Evolutionary conservation across 37 sponge, comb jelly and placozoan genomes (phyloP), one percentile per base, ranked within the genome.

Genomic region (Ianthella basta): DNA sequence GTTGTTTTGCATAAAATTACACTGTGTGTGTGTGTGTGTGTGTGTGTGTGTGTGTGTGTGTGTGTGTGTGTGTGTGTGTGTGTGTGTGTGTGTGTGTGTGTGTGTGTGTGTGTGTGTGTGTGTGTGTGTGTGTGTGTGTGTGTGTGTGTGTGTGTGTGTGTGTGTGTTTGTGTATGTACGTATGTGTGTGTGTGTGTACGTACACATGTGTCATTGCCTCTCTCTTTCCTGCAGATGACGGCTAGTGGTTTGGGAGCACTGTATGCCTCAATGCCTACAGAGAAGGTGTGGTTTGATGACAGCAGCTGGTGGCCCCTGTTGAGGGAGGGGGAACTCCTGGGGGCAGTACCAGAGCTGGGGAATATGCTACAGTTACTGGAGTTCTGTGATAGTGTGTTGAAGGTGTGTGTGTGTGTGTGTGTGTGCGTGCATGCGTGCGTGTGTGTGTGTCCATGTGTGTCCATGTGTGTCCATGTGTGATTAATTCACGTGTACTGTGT

Each of bases 371-470:
- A 87, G 40, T 66, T 88, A 15, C 89, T 95, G 50, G 60, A 83
- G 39, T 95, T 92, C 79, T 92, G 93, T 56, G 92, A 95, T 60
- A 88, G 88, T 59, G 96, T 95, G 0, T 50, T 95, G 0, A 87
- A 95, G 91, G 96, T 95, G 56, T 50, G 80, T 79, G 53, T 13
- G 5, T 79, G 56, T 79, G 55, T 79, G 56, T 44, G 50, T 44
- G 8, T 8, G 6, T 44, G 50, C 8, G 50, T 3, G 50, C 8
- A 8, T 3, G 50, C 8, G 50, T 3, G 50, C 8, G 6, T 10
- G 50, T 44, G 50, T 10, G 50, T 44, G 50, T 3, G 37, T 80
- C 6, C 64, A 24, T 3, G 65, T 63, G 65, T 63, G 65, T 10
- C 2, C 2, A 27, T 63, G 65, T 10, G 10, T 13, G 29, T 63